Conservation (phyloP, 2,888 invertebrate species). For the Subacronicta megacephala region DNA sequence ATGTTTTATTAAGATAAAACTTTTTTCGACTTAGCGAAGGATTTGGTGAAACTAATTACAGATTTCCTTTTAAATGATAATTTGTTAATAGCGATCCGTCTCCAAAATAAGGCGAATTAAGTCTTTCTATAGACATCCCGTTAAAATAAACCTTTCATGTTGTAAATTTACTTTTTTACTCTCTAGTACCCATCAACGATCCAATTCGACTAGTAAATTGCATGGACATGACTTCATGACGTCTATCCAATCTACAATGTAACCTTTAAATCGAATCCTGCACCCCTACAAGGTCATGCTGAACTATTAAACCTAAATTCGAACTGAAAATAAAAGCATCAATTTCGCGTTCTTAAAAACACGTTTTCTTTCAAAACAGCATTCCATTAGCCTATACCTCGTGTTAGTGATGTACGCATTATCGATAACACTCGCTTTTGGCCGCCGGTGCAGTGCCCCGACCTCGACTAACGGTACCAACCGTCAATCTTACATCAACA, state of each 20-base stretch:
- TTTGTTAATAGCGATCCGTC: too few species aligned
- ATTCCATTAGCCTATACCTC: conserved; percentile 77
- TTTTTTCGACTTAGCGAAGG: too few species aligned
- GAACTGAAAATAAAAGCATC: conserved; percentile 56
- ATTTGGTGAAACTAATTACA: too few species aligned
- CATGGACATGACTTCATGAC: not conserved
- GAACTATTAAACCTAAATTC: conserved; percentile 27
- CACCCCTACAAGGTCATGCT: not conserved
- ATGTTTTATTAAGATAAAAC: too few species aligned
- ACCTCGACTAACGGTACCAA: conserved; percentile 77
- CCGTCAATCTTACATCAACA: conserved; percentile 82
- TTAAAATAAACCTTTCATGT: not conserved
- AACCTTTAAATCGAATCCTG: not conserved
- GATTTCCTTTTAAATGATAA: too few species aligned
- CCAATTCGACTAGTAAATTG: not conserved
- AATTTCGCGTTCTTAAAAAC: conserved; percentile 64
- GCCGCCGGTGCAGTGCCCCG: conserved; percentile 77
- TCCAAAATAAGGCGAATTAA: too few species aligned
- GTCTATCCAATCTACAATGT: not conserved
- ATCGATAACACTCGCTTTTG: conserved; percentile 78
- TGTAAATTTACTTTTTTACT: not conserved
- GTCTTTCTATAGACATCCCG: not conserved
- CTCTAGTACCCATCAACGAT: not conserved
- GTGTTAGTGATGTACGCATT: conserved; percentile 79
- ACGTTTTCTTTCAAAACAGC: conserved; percentile 80